Evolutionary conservation across 1,140 invertebrate species (phyloP), one percentile per base, ranked within the genome.

Genomic region (Anthonomus grandis): DNA sequence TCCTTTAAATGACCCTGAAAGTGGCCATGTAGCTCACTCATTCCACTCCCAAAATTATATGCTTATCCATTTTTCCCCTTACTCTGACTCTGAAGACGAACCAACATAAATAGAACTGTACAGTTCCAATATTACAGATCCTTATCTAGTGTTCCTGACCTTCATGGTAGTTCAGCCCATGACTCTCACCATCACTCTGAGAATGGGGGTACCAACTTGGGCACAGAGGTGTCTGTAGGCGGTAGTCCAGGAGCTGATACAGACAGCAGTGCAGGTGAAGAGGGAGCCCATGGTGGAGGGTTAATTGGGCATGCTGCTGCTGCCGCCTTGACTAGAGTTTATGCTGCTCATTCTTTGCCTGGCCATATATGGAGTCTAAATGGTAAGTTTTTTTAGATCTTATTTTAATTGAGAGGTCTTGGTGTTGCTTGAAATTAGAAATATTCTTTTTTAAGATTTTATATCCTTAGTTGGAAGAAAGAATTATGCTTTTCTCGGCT

Each of bases 361-460:
- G 90, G 89, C 62, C 90, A 93, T 74, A 91, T 93, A 78, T 91
- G 89, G 87, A 91, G 90, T 62, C 79, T 91, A 63, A 91, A 93
- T 77, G 90, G 90, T 92, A 75, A 83, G 83, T 83, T 5, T 2
- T n/a, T 36, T 36, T 34, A 15, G 12, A 5, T 10, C 23, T 49
- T 27, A 18, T 47, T 19, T 9, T 23, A 45, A 39, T 39, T 10
- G 37, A 39, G 37, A 39, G 8, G 15, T 0, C 37, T 15, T 6
- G 37, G 15, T 39, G 6, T 39, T 39, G 6, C 15, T 39, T 39
- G n/a, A n/a, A n/a, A n/a, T n/a, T n/a, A n/a, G n/a, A n/a, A n/a
- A n/a, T n/a, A n/a, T n/a, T n/a, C n/a, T n/a, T n/a, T n/a, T n/a
- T n/a, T n/a, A n/a, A n/a, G n/a, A n/a, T n/a, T n/a, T n/a, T n/a